Base-by-base conservation (phyloP, 2,797 vertebrate species). In the Chaetophractus vellerosus region DNA sequence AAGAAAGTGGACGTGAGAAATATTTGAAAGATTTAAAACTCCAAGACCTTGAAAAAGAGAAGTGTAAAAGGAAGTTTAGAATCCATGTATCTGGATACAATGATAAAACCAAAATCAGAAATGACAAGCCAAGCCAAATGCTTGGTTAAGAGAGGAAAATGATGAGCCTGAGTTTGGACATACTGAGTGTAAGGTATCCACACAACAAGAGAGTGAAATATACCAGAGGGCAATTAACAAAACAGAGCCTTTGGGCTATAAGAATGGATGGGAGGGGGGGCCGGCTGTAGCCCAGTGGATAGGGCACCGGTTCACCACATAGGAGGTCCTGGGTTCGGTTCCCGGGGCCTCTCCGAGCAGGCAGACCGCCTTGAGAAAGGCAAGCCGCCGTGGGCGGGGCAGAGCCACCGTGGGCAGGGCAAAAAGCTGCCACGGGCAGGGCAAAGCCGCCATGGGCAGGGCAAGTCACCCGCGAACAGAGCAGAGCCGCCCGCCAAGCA, bases 21-120 rank as follows among this genome's bases (percentile, higher is more conserved):
- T 78, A 92, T 88, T 84, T 88, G 52, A 92, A 82, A 21, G 31
- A 78, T 92, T 83, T 83, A 83, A 80, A 95, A 71, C 45, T 92
- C 41, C 19, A 50, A 80, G 66, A 82, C 19, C 24, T 24, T 88
- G 31, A 66, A 33, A 82, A 82, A 82, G 24, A 88, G 45, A 75
- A 66, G 59, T 48, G 50, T 68, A 76, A 93, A 36, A 15, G 3
- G 84, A 87, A 6, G 24, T 75, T 66, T 48, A 88, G 18, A 68
- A 31, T 76, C 26, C 19, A 18, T 26, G 18, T 38, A 75, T 72
- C 23, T 75, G 69, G 66, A 36, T 72, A 88, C 74, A 93, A 66
- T 50, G 28, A 52, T 36, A 31, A 83, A 94, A 84, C 8, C 26
- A 69, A 76, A 68, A 84, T 12, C 11, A 61, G n/a, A 33, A 84